phyloP scores from a whole-genome alignment of 2,888 invertebrate species.

The Lordiphosa fenestrarum region DNA sequence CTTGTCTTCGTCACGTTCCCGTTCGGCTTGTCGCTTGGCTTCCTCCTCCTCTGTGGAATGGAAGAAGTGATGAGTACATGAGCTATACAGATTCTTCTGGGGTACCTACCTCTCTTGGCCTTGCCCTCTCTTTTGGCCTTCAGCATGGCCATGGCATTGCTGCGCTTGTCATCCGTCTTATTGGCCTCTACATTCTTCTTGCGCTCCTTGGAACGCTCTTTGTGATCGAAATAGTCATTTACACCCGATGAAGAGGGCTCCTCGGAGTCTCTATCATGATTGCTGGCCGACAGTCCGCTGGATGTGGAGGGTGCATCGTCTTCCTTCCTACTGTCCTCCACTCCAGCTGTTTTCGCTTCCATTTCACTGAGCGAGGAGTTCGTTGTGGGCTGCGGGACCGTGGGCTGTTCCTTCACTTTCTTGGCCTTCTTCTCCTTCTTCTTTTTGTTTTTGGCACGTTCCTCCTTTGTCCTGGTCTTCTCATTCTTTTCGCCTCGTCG shows the following conservation, averaged over 20 bases:
- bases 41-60: slow-evolving; percentile 81
- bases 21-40: slow-evolving; percentile 83
- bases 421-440: slow-evolving; percentile 65
- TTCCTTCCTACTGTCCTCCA: slow-evolving; percentile 45
- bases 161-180: slow-evolving; percentile 91
- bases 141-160: slow-evolving; percentile 95
- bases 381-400: slow-evolving; percentile 6
- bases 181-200: slow-evolving; percentile 95
- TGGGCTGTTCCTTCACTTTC: slow-evolving; percentile 26
- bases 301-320: slow-evolving; percentile 51
- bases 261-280: slow-evolving; percentile 36
- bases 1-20: slow-evolving; percentile 82
- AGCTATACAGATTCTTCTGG: neutral
- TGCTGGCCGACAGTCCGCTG: slow-evolving; percentile 38
- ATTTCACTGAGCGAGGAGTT: slow-evolving; percentile 16
- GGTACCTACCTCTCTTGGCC: slow-evolving; percentile 84
- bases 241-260: slow-evolving; percentile 53
- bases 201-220: slow-evolving; percentile 89
- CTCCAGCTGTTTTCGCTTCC: slow-evolving; percentile 25
- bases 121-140: slow-evolving; percentile 95
- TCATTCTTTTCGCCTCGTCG: slow-evolving; percentile 87
- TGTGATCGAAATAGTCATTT: slow-evolving; percentile 83
- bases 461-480: slow-evolving; percentile 79
- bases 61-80: no score
- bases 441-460: slow-evolving; percentile 83